Base-by-base conservation (phyloP, 2,797 vertebrate genomes). In the Xerus rutilus region DNA sequence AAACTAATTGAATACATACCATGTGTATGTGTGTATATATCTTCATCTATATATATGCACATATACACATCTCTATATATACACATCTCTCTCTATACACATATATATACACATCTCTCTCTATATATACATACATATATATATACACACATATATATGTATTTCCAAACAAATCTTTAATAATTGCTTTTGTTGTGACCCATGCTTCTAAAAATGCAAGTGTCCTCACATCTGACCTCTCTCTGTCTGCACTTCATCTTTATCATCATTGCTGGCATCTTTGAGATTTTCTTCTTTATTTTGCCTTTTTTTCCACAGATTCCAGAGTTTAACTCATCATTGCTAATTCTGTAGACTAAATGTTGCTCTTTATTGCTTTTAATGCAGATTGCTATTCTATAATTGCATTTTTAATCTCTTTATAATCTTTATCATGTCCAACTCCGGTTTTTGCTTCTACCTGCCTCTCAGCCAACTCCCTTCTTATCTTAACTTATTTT, bases 401-500 rank as follows among this genome's bases (percentile, higher is more conserved):
- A 69, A 86, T 90, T 94, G 59, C 35, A 93, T 84, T 83, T 96
- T 93, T 84, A 96, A 92, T 96, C 78, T 96, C 79, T 43, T 96
- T 91, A 69, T 83, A 77, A 95, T 94, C 93, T 96, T 95, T 65
- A 87, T 93, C 90, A 52, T 54, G 35, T 45, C 76, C 89, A 90
- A 65, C 18, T 86, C 76, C 67, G 79, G 57, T 62, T 97, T 96
- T 70, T 77, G 74, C 65, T 93, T 95, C 74, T 83, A 76, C 65
- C 57, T 93, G 54, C 69, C 88, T 93, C 67, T 91, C 43, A 88
- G 87, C 28, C 74, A 91, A 93, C 69, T 95, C 32, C 47, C 18
- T 85, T 93, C 85, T 97, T 97, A 96, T 97, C 95, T 94, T 30
- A 57, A 76, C 70, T 78, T 89, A 91, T 94, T 96, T 98, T 97